These are phyloP conservation scores for Cepphus grylle DNA, from an alignment of 2,113 vertebrate genomes.

Conservation along the genomic window DNA sequence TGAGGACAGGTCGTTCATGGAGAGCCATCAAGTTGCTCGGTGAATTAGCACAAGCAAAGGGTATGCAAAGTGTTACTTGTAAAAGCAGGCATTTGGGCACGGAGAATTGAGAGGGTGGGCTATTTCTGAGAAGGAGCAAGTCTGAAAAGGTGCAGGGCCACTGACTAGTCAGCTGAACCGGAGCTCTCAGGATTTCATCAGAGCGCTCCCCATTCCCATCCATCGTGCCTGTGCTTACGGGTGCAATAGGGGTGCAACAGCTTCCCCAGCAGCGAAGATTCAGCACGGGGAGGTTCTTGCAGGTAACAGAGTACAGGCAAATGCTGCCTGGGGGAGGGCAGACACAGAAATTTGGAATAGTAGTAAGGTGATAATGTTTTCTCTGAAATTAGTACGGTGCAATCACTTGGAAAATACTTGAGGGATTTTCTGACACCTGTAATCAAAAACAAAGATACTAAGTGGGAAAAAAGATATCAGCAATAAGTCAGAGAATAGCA, in stretches of 20 bases:
- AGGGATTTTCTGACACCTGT: background rate
- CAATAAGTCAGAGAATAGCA: background rate
- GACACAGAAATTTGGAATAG: background rate
- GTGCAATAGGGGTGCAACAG: accelerated
- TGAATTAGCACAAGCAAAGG: background rate
- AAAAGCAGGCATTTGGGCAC: background rate
- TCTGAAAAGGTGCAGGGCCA: background rate
- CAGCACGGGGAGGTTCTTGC: background rate
- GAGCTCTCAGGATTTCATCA: background rate
- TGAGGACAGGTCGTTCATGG: background rate
- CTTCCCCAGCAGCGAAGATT: background rate
- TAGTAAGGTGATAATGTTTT: background rate
- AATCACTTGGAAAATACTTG: background rate
- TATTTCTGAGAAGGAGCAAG: background rate
- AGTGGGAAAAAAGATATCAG: background rate
- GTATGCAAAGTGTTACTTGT: background rate
- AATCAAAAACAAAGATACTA: background rate
- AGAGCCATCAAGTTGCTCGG: accelerated
- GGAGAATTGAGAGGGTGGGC: background rate
- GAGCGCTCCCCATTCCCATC: background rate
- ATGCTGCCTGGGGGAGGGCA: background rate
- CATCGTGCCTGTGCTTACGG: accelerated
- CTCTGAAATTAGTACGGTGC: background rate
- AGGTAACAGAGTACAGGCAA: background rate
- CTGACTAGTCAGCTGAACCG: background rate